Evolutionary conservation across 2,113 vertebrate genomes (phyloP), one percentile per base, ranked within the genome.

Genomic region (Campylomormyrus tamandua): DNA sequence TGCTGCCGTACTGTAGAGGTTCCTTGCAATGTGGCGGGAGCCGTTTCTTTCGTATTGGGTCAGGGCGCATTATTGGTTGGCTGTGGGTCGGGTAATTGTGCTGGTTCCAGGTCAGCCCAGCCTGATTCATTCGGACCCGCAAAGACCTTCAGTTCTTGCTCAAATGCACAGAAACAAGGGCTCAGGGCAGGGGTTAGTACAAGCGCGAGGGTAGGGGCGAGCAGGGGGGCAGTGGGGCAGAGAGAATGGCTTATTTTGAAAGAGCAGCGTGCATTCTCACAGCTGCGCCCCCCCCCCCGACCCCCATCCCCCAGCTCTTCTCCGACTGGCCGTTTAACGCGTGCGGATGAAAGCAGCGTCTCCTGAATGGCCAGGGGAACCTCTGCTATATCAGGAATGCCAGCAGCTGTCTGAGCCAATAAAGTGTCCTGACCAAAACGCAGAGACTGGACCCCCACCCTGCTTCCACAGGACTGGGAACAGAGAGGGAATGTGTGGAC

Each of bases 341-440:
- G 92, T 95, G 94, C 88, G 90, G 94, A 95, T 95, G 95, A 96
- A 96, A 95, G 94, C 95, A 93, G 94, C 93, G 94, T 92, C 92
- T 93, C 93, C 93, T 96, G 94, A 95, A 95, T 96, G 94, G 93
- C 93, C 94, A 94, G 92, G 46, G 92, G n/a, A 92, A 90, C 92
- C 93, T 93, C 91, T 91, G 92, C 92, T 92, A 90, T 90, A 94
- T 95, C 93, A 93, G 91, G 94, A 95, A 95, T 93, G 94, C 94
- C 95, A 94, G 95, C 91, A 95, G 95, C 96, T 96, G 96, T 97
- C 97, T 95, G 90, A 92, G 96, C 95, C 93, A 97, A 97, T 97
- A 96, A 97, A 95, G 94, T 92, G 94, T 95, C 48, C 62, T 50
- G 77, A 27, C 80, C 24, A 49, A 70, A 66, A 88, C 52, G 83